A percentile compares a stretch with the other conserved stretches of the same genome.
phyloP scores from a whole-genome alignment of 92 coral and sea anemone genomes.

The Epizoanthus stellaris region DNA sequence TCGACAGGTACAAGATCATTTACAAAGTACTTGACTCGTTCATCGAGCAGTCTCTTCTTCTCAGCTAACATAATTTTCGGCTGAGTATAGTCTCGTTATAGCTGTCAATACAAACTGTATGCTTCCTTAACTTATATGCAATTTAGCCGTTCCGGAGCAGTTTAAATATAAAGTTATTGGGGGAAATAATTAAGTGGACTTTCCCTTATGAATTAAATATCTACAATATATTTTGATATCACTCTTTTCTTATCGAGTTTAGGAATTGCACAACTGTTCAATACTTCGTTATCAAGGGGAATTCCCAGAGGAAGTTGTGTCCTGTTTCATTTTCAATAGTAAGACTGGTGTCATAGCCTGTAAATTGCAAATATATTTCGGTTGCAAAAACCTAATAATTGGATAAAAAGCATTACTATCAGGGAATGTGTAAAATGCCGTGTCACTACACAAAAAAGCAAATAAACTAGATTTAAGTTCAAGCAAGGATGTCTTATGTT shows the following conservation, averaged over 20 bases:
- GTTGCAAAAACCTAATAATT: no score
- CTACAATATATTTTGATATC: not conserved
- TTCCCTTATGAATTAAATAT: not conserved
- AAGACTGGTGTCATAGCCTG: not conserved
- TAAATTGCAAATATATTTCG: no score
- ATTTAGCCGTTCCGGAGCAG: not conserved
- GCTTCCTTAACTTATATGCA: not conserved
- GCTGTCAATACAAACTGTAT: not conserved
- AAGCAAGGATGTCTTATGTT: no score
- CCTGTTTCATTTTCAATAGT: slow-evolving; percentile 3
- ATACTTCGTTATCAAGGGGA: not conserved
- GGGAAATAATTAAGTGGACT: not conserved
- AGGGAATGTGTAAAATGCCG: no score
- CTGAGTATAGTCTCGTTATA: not conserved
- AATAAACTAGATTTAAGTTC: no score
- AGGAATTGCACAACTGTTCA: not conserved
- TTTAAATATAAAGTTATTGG: not conserved
- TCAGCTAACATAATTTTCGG: slow-evolving; percentile 45
- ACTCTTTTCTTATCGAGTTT: not conserved
- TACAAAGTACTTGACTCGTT: slow-evolving; percentile 57
- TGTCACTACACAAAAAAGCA: no score
- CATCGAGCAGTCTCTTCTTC: slow-evolving; percentile 51
- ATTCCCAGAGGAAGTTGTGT: not conserved
- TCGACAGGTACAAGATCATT: slow-evolving; percentile 71
- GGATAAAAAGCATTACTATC: no score